Base-by-base conservation (phyloP, 92 coral and sea anemone species). In the Phenganax subtilis region DNA sequence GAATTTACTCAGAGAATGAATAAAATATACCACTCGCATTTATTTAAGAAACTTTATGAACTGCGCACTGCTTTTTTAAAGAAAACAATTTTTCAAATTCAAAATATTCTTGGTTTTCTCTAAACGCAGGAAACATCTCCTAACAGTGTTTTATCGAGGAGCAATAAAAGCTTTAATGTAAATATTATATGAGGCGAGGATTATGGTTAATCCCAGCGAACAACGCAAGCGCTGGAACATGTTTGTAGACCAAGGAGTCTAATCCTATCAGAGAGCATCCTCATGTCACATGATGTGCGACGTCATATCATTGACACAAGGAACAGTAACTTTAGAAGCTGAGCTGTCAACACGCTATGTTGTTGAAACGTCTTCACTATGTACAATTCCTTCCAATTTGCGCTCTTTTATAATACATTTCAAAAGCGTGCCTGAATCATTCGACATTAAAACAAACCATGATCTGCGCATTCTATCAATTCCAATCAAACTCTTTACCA, bases 141-240 rank as follows among this genome's bases (percentile, higher is more conserved):
- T 37, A 27, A 75, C 28, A 55, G 80, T 11, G 47, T 2, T 27
- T 54, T 75, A 57, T 75, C n/a, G 16, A 27, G 6, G 37, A 56
- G 64, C 71, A 76, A 57, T 64, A 31, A 52, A 28, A 76, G 81
- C 81, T 69, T 30, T 76, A 76, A 76, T 29, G 81, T 76, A 67
- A 76, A 76, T 76, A 76, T 58, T 30, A 57, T 52, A 29, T 76
- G 81, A 76, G 55, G 60, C 51, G 55, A 25, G 69, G 69, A 59
- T 76, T 76, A 57, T 8, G 81, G 69, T 20, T 14, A 29, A 76
- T 67, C 56, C 52, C 47, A 17, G 9, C 2, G 55, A 51, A 76
- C 81, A 76, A 76, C 60, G 16, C 69, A 8, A n/a, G 69, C 7
- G 28, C 51, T 12, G 30, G 37, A 14, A 76, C 47, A 44, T 29